Evolutionary conservation across 2,888 invertebrate species (phyloP), one percentile per base, ranked within the genome.

Genomic region (Trichacis sp.): DNA sequence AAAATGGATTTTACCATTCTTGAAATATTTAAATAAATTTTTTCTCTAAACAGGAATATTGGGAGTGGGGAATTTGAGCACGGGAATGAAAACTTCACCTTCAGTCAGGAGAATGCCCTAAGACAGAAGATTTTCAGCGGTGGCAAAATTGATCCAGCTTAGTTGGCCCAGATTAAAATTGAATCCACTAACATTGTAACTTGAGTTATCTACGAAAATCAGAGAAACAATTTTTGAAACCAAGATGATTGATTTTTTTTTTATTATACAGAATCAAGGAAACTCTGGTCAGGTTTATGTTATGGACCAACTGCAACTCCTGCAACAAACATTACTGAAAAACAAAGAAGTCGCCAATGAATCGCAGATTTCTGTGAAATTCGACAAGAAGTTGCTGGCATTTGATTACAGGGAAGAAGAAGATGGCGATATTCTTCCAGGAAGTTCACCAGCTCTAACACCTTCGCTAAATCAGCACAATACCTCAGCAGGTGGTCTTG

Each of bases 321-420:
- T 90, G 63, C 90, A 90, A 78, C 88, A 89, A 73, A 79, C 90
- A 67, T 80, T 90, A 47, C 80, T 87, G 46, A 85, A 86, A 63
- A 85, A 85, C 49, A 83, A 83, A 62, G 83, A 83, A 47, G 79
- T 80, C 19, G 68, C 80, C 0, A 85, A 80, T 12, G 83, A 86
- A 68, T 73, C 86, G 1, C 78, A 77, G 56, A 77, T 68, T 30
- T 85, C 85, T 67, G 88, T 92, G 2, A 93, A 93, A 80, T 94
- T 94, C 83, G 93, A 93, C 81, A 90, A 94, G 78, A 94, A 95
- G 80, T 85, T 96, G 12, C 85, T 96, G 62, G 93, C 96, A 85
- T 96, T 94, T 84, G 96, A 96, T 84, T 96, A 96, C 81, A 95
- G 93, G 56, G 95, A 95, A 73, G 96, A 96, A 68, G 95, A 95